phyloP scores from a whole-genome alignment of 2,113 vertebrate genomes.

The Orthonyx spaldingii region DNA sequence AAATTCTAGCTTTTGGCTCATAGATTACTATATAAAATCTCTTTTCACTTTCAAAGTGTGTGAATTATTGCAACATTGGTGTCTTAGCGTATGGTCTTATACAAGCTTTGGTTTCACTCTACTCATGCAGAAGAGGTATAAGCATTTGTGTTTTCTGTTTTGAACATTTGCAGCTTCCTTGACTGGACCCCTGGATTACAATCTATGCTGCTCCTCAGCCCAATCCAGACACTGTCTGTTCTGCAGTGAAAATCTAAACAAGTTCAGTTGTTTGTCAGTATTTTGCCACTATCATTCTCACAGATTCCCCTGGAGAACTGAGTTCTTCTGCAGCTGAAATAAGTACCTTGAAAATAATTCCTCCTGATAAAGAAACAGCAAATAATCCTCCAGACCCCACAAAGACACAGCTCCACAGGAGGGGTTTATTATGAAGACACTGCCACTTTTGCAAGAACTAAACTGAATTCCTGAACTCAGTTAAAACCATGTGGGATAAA shows the following conservation, averaged over 20 bases:
- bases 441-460: not conserved
- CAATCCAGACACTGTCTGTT: not conserved
- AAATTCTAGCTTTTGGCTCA: not conserved
- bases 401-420: not conserved
- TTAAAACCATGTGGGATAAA: not conserved
- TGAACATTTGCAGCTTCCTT: not conserved
- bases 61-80: not conserved
- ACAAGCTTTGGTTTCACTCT: not conserved
- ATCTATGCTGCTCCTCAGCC: not conserved
- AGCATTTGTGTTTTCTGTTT: not conserved
- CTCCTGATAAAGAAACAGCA: not conserved
- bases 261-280: not conserved
- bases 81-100: not conserved
- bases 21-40: not conserved
- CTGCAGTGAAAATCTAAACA: not conserved
- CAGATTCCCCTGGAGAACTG: not conserved
- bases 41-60: not conserved
- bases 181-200: not conserved
- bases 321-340: not conserved
- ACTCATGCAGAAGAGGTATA: not conserved
- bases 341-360: not conserved
- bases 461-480: not conserved
- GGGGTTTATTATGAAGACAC: not conserved
- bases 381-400: not conserved
- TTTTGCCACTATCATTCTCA: not conserved